phyloP scores from a whole-genome alignment of 1,140 invertebrate genomes.

The Saxidomus purpurata region DNA sequence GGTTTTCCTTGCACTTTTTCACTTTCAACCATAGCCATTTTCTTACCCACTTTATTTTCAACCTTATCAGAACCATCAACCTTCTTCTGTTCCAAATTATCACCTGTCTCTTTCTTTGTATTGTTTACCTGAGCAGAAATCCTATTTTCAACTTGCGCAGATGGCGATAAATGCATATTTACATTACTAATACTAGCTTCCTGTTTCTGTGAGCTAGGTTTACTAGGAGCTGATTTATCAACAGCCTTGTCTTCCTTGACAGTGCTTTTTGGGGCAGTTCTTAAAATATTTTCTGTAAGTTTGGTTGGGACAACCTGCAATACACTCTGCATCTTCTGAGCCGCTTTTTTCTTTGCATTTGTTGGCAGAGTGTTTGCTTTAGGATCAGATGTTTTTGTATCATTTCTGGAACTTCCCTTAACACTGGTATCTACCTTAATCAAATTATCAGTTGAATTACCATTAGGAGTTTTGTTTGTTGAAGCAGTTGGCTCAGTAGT shows the following conservation, averaged over 20 bases:
- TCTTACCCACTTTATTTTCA: background rate
- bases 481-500: background rate
- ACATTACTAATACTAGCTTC: slow-evolving; percentile 29
- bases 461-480: background rate
- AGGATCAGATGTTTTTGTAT: background rate
- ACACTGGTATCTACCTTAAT: background rate
- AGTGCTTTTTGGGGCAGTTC: slow-evolving; percentile 54
- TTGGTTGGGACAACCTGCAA: slow-evolving; percentile 58
- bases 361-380: background rate
- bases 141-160: slow-evolving; percentile 50
- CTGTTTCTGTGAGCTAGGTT: background rate
- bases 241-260: slow-evolving; percentile 21
- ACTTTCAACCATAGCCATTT: background rate
- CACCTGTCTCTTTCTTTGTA: background rate
- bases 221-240: background rate
- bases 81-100: background rate
- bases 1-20: background rate
- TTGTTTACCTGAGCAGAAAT: background rate
- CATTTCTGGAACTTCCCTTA: background rate
- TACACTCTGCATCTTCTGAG: slow-evolving; percentile 62
- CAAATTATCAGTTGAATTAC: background rate
- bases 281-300: slow-evolving; percentile 58
- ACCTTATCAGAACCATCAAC: background rate
- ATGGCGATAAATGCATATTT: slow-evolving; percentile 51
- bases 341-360: slow-evolving; percentile 41